Percentiles rank a stretch among this genome's conserved stretches.
Conservation (phyloP, 2,113 vertebrate species). For the Galeopterus variegatus region DNA sequence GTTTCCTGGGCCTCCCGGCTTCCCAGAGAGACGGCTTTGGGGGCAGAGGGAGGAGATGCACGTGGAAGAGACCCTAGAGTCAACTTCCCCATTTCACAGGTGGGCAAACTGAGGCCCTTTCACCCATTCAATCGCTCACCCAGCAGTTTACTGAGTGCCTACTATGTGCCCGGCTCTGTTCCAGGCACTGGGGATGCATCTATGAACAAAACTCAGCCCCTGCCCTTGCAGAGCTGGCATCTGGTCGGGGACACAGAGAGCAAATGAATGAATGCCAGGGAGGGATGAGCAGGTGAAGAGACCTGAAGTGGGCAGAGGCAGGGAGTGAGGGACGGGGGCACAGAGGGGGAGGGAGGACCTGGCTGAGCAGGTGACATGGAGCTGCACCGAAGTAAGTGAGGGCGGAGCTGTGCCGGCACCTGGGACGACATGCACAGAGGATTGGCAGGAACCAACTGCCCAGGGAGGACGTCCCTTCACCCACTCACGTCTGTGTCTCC, state of each 20-base stretch:
- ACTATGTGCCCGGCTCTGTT: neutral
- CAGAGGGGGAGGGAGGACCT: neutral
- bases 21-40: neutral
- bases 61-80: neutral
- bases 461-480: neutral
- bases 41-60: no score
- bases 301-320: rapidly evolving
- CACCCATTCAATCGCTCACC: no score
- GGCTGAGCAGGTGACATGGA: neutral
- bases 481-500: neutral
- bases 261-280: rapidly evolving
- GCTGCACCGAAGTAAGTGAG: neutral
- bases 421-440: neutral
- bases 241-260: no score
- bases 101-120: neutral
- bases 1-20: neutral
- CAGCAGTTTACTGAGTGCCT: no score
- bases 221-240: neutral
- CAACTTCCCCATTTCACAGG: neutral
- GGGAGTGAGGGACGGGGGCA: neutral
- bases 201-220: neutral
- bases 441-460: neutral
- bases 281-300: neutral
- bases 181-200: neutral
- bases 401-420: neutral